Percentiles rank a stretch among this genome's conserved stretches.
Evolutionary conservation across 2,888 invertebrate species (phyloP).

Genomic region (Leptinotarsa tumamoca): DNA sequence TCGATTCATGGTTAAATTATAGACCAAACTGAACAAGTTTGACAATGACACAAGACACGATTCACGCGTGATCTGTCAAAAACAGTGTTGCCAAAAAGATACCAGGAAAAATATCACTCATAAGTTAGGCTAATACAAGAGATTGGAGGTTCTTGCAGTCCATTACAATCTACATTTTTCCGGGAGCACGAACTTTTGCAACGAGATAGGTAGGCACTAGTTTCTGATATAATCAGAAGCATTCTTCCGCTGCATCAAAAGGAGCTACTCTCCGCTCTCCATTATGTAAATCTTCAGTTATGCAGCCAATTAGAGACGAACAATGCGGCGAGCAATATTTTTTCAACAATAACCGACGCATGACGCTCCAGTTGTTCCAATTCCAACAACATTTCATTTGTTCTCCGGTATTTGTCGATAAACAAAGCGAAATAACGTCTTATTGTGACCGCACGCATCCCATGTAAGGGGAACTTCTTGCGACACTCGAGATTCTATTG

Average conservation of each 20-base stretch:
- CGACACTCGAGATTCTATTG: slow-evolving; percentile 46
- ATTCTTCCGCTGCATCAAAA: neutral
- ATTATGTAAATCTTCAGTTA: neutral
- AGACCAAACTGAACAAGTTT: too few relatives aligned
- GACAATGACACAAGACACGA: too few relatives aligned
- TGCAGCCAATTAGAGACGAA: neutral
- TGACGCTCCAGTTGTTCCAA: neutral
- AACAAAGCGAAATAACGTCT: slow-evolving; percentile 15
- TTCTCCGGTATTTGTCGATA: slow-evolving; percentile 5
- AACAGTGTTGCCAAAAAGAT: too few relatives aligned
- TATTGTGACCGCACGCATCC: slow-evolving; percentile 19
- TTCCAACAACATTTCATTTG: slow-evolving; percentile 12
- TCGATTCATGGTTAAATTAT: too few relatives aligned
- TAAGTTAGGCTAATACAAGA: too few relatives aligned
- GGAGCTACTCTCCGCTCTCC: neutral
- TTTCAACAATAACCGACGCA: neutral
- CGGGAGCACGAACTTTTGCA: too few relatives aligned
- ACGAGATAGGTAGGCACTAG: neutral
- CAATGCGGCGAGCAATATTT: neutral
- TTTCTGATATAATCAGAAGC: neutral
- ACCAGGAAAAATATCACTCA: too few relatives aligned
- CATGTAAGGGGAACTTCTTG: slow-evolving; percentile 39
- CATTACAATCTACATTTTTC: too few relatives aligned
- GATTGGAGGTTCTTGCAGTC: too few relatives aligned
- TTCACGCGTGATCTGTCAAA: too few relatives aligned